Conservation (phyloP, 2,113 vertebrate genomes). For the Burhinus oedicnemus region DNA sequence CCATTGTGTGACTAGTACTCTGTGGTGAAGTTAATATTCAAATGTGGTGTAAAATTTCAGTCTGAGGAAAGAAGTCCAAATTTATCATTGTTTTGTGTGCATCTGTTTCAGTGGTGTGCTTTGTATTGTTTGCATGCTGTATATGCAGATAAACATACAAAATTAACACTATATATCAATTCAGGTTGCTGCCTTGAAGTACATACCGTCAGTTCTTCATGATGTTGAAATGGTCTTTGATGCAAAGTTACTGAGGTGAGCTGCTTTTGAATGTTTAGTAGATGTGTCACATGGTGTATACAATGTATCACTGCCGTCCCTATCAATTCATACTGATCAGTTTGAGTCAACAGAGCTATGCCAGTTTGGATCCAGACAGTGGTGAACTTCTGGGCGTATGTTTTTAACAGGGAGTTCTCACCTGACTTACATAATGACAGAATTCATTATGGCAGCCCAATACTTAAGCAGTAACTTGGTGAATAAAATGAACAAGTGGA, state of each 20-base stretch:
- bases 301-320: not conserved
- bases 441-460: not conserved
- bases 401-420: not conserved
- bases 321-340: not conserved
- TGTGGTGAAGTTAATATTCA: no score
- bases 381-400: fast-evolving
- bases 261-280: not conserved
- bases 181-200: constrained; percentile 96
- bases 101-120: not conserved
- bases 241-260: constrained; percentile 92
- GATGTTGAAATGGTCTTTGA: constrained; percentile 96
- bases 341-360: not conserved
- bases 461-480: not conserved
- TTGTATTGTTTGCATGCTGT: not conserved
- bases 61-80: not conserved
- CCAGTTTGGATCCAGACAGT: not conserved
- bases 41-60: no score
- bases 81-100: not conserved
- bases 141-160: not conserved
- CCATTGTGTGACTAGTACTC: no score
- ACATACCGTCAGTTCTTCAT: constrained; percentile 92
- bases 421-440: not conserved
- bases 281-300: not conserved
- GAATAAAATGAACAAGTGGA: not conserved
- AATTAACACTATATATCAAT: not conserved